A percentile compares a stretch with the other conserved stretches of the same genome.
Conservation (phyloP, 2,797 vertebrate genomes). For the Peromyscus aztecus region DNA sequence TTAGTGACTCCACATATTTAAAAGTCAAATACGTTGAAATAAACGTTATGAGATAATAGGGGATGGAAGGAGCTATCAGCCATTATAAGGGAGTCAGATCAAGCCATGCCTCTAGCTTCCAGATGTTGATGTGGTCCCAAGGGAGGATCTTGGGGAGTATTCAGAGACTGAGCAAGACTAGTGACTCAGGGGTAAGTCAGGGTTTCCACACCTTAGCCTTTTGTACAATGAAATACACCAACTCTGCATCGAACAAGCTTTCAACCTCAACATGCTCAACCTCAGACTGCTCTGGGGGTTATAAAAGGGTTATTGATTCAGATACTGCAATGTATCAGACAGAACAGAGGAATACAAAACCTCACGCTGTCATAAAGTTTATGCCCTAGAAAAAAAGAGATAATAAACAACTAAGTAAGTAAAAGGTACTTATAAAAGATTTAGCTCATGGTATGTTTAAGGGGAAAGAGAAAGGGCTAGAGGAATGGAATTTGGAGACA, state of each 20-base stretch:
- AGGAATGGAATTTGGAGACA: background rate
- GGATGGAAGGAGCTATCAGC: background rate
- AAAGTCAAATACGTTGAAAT: background rate
- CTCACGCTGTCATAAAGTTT: too few relatives aligned
- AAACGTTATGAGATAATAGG: background rate
- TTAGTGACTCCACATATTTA: background rate
- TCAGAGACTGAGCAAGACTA: too few relatives aligned
- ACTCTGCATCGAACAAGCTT: background rate
- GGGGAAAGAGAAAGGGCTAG: background rate
- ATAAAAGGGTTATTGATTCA: background rate
- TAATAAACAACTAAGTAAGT: background rate
- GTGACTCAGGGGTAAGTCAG: background rate
- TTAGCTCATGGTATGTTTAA: background rate
- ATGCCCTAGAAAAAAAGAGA: background rate
- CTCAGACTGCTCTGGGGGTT: background rate
- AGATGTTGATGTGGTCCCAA: background rate
- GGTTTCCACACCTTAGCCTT: background rate
- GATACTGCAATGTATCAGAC: background rate
- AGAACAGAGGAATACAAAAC: background rate
- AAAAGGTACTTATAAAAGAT: background rate
- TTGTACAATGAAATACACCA: background rate
- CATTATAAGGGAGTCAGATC: background rate
- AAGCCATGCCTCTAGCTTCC: background rate
- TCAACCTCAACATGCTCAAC: background rate
- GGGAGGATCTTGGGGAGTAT: background rate